Percentiles rank a stretch among this genome's conserved stretches.
phyloP scores from a whole-genome alignment of 2,113 vertebrate species.

The cattle (Bos taurus) region DNA sequence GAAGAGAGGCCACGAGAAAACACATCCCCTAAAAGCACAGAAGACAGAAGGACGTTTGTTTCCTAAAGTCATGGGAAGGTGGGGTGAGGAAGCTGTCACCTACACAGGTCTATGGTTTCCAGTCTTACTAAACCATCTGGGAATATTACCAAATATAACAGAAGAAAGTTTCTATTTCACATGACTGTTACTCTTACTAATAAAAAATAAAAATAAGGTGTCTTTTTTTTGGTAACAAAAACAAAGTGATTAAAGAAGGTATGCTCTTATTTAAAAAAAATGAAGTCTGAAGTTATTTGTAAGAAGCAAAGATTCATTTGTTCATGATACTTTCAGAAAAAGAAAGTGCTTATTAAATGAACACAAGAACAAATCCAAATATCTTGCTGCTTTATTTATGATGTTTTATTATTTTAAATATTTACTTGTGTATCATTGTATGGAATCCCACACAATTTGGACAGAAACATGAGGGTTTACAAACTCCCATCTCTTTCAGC shows the following conservation, averaged over 20 bases:
- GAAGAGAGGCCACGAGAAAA: fast-evolving
- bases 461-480: neutral
- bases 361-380: neutral
- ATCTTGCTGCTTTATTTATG: neutral
- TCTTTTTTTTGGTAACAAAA: neutral
- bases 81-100: neutral
- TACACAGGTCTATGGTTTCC: fast-evolving
- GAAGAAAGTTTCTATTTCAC: neutral
- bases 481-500: neutral
- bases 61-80: neutral
- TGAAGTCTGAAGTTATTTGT: neutral
- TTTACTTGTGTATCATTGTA: neutral
- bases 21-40: fast-evolving
- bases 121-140: neutral
- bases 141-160: neutral
- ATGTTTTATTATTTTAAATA: neutral
- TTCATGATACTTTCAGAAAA: neutral
- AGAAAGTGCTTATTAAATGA: neutral
- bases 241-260: neutral
- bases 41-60: neutral
- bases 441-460: neutral
- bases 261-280: neutral
- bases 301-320: neutral
- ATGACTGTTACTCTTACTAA: neutral
- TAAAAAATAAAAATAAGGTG: neutral